Conservation (phyloP, 2,797 vertebrate species). For the Borostomias antarcticus region DNA sequence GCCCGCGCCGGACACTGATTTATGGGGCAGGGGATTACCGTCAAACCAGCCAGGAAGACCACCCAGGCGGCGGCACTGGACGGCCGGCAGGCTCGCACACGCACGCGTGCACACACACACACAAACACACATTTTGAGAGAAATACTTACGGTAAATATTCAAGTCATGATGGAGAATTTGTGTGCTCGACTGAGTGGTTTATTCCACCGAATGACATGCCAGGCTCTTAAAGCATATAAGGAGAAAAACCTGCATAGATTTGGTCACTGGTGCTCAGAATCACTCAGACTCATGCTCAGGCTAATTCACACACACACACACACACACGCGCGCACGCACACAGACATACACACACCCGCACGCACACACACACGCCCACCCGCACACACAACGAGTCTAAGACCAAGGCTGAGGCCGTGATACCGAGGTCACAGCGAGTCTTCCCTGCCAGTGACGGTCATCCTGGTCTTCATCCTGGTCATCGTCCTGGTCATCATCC, state of each 20-base stretch:
- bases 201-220: too few relatives aligned
- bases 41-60: constrained; percentile 75
- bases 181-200: too few relatives aligned
- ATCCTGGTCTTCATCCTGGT: not conserved
- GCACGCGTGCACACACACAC: constrained; percentile 12
- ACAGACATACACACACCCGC: constrained; percentile 7
- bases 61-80: constrained; percentile 71
- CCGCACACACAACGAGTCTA: not conserved
- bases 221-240: too few relatives aligned
- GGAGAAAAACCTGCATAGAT: too few relatives aligned
- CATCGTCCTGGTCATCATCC: too few relatives aligned
- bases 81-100: constrained; percentile 42
- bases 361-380: constrained; percentile 17
- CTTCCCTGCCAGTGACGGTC: constrained; percentile 37
- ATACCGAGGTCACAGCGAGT: constrained; percentile 24
- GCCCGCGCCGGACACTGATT: constrained; percentile 73
- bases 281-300: not conserved
- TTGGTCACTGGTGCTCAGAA: too few relatives aligned
- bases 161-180: too few relatives aligned
- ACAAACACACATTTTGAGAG: constrained; percentile 15
- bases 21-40: constrained; percentile 79
- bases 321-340: constrained; percentile 6
- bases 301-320: constrained; percentile 23
- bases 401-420: not conserved
- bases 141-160: too few relatives aligned